Conservation (phyloP, 2,888 invertebrate species). For the Conops quadrifasciatus region DNA sequence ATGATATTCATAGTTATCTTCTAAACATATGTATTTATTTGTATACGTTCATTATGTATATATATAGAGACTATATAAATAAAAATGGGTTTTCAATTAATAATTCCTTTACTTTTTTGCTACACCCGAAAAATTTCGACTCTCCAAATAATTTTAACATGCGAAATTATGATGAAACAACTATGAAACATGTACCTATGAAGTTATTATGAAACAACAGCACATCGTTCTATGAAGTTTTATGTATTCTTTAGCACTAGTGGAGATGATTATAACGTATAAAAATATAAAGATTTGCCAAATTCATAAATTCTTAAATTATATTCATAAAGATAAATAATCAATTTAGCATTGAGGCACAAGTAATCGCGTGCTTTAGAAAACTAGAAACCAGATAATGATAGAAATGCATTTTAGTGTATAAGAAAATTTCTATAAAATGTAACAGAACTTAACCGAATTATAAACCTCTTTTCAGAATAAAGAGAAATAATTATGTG, state of each 20-base stretch:
- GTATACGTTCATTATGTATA: conserved; percentile 31
- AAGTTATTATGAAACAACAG: conserved; percentile 24
- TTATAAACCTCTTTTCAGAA: background rate
- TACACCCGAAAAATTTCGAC: conserved; percentile 10
- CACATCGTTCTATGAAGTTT: conserved; percentile 11
- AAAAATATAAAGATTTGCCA: conserved; percentile 20
- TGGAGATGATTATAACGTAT: conserved; percentile 9
- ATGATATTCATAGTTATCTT: conserved; percentile 32
- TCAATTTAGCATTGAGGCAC: background rate
- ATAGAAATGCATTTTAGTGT: background rate
- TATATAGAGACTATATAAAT: conserved; percentile 20
- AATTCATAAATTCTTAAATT: conserved; percentile 11
- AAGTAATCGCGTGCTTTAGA: background rate
- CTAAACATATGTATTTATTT: conserved; percentile 27
- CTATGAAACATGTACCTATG: conserved; percentile 15
- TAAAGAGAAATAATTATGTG: background rate
- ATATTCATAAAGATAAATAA: background rate
- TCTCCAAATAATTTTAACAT: conserved; percentile 8
- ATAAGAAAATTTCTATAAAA: background rate
- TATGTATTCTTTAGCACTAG: conserved; percentile 14
- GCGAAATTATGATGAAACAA: conserved; percentile 24
- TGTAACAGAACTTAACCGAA: background rate
- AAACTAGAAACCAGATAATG: background rate
- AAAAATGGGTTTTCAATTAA: conserved; percentile 5
- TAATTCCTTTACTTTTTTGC: conserved; percentile 20